phyloP scores from a whole-genome alignment of 2,797 vertebrate species.

The Sebastes iracundus region DNA sequence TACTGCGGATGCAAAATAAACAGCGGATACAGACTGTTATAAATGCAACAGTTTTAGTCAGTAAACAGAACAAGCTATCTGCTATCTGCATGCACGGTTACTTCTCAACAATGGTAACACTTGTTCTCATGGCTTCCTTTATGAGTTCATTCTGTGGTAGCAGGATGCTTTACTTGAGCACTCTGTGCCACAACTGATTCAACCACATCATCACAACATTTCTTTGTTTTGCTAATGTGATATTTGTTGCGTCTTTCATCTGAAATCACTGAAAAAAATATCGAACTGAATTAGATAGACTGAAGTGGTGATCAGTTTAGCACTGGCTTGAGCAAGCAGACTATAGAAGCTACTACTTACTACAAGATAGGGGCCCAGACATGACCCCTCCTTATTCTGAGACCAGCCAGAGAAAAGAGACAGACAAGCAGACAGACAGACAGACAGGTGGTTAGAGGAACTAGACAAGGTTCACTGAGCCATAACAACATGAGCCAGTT shows the following conservation, averaged over 20 bases:
- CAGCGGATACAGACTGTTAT: not conserved
- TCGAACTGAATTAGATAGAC: not conserved
- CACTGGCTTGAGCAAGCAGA: slow-evolving; percentile 50
- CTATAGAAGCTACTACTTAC: slow-evolving; percentile 88
- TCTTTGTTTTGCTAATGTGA: not conserved
- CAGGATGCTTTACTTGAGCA: not conserved
- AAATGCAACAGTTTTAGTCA: not conserved
- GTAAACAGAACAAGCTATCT: not conserved
- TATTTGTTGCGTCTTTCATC: not conserved
- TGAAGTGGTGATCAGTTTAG: not conserved
- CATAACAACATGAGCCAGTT: not conserved
- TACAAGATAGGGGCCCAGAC: slow-evolving; percentile 96
- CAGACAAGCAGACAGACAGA: slow-evolving; percentile 51
- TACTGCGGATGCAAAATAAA: slow-evolving; percentile 77
- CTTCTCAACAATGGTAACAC: not conserved
- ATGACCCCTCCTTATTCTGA: slow-evolving; percentile 96
- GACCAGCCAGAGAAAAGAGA: slow-evolving; percentile 81
- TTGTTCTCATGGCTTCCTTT: not conserved
- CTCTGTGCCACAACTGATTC: slow-evolving; percentile 6
- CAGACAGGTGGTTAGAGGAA: slow-evolving; percentile 65
- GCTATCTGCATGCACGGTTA: slow-evolving; percentile 19
- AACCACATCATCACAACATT: not conserved
- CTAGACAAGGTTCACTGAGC: slow-evolving; percentile 17
- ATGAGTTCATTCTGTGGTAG: not conserved
- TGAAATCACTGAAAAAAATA: not conserved